Conservation (phyloP, 2,797 vertebrate genomes). For the Betta splendens region DNA sequence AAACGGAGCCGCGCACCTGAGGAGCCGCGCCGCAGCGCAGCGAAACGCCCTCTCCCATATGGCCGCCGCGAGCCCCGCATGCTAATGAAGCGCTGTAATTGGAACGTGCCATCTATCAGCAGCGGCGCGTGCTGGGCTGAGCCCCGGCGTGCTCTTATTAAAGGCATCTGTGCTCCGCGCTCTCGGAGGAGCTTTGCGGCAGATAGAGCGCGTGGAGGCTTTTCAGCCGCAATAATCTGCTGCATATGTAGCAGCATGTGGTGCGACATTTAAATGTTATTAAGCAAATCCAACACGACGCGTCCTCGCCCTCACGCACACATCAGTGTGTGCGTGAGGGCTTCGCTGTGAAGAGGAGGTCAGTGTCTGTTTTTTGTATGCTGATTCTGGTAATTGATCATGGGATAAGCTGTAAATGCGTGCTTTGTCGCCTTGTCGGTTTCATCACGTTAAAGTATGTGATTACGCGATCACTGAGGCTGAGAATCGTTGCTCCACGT, state of each 20-base stretch:
- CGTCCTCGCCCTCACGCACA: too few relatives aligned
- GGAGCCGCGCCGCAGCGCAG: constrained; percentile 5
- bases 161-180: background rate
- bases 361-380: too few relatives aligned
- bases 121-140: constrained; percentile 2
- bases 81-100: constrained; percentile 20
- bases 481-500: too few relatives aligned
- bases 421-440: too few relatives aligned
- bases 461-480: too few relatives aligned
- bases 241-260: background rate
- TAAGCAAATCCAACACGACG: background rate
- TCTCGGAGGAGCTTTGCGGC: background rate
- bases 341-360: too few relatives aligned
- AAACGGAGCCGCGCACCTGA: constrained; percentile 16
- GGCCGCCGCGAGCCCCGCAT: constrained; percentile 16
- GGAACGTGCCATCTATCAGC: constrained; percentile 6
- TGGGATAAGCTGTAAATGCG: too few relatives aligned
- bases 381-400: too few relatives aligned
- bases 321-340: too few relatives aligned
- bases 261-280: background rate
- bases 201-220: background rate
- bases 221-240: background rate
- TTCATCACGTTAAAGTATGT: too few relatives aligned
- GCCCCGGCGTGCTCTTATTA: constrained; percentile 1
- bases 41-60: constrained; percentile 17